Conservation (phyloP, 2,797 vertebrate genomes). For the Xenopus petersii region DNA sequence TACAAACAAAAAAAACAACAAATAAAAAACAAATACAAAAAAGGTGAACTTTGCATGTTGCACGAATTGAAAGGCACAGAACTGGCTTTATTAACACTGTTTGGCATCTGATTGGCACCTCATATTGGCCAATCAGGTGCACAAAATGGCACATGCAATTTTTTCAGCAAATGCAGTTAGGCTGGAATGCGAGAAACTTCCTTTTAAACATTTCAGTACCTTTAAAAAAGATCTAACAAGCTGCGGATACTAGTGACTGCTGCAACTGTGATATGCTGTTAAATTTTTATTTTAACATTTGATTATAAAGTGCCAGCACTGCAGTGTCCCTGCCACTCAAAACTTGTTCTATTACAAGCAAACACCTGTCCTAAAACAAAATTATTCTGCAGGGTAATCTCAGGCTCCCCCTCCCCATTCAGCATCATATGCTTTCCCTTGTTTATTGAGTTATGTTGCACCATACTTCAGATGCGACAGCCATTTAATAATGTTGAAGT, state of each 20-base stretch:
- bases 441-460: slow-evolving; percentile 63
- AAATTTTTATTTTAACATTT: slow-evolving; percentile 39
- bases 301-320: slow-evolving; percentile 35
- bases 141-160: no score
- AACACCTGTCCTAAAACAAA: slow-evolving; percentile 63
- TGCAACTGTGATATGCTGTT: slow-evolving; percentile 34
- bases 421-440: slow-evolving; percentile 58
- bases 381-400: slow-evolving; percentile 54
- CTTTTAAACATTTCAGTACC: no score
- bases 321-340: slow-evolving; percentile 35
- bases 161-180: no score
- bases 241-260: not conserved
- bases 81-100: no score
- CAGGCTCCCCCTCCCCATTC: slow-evolving; percentile 50
- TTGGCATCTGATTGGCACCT: no score
- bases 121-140: no score
- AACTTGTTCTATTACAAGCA: slow-evolving; percentile 53
- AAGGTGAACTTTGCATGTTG: no score
- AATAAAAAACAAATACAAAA: no score
- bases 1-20: no score
- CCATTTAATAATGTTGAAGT: slow-evolving; percentile 71
- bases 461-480: slow-evolving; percentile 63
- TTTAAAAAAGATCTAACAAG: no score
- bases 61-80: no score
- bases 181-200: no score